Evolutionary conservation across 2,113 vertebrate genomes (phyloP), one percentile per base, ranked within the genome.

Genomic region (Chloropsis hardwickii): DNA sequence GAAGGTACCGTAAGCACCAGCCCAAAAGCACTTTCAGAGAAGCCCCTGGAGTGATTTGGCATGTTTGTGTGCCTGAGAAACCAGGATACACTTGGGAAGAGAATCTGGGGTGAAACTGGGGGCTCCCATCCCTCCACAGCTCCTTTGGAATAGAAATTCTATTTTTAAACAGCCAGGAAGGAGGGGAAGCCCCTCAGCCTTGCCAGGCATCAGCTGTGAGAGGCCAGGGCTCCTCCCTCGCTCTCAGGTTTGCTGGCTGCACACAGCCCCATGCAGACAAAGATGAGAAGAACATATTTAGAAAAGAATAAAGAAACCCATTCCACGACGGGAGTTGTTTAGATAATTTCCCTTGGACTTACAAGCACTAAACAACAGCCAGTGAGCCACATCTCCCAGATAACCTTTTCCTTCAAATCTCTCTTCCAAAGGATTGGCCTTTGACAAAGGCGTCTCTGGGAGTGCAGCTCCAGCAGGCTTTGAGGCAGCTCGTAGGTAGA

Each of bases 301-400:
- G 48, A 80, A 45, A 66, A 48, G 90, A 94, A 95, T 91, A 88
- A 95, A 95, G 94, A 90, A 96, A 90, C 22, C 85, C 82, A 47
- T 78, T 83, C 67, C 81, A 17, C n/a, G 14, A 22, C 1, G 2
- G 92, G 67, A 54, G 67, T 45, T 86, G 88, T 90, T 96, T 78
- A 51, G 94, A 86, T 94, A 94, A 95, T 96, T 97, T 96, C 93
- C 81, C 74, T 94, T 40, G 87, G 90, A 94, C 67, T 97, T 29
- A n/a, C 42, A 44, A 90, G 87, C 92, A 44, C 93, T 77, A 71
- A 96, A 56, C 25, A 95, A 85, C 91, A 85, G 62, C 66, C 74
- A 35, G 74, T 4, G 14, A 90, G 73, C 66, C 70, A 8, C 79
- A 60, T 78, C 90, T 78, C 88, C 2, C 7, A 31, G 44, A 90